Evolutionary conservation across 2,888 invertebrate species (phyloP).

Genomic region (Amblyteles armatorius): DNA sequence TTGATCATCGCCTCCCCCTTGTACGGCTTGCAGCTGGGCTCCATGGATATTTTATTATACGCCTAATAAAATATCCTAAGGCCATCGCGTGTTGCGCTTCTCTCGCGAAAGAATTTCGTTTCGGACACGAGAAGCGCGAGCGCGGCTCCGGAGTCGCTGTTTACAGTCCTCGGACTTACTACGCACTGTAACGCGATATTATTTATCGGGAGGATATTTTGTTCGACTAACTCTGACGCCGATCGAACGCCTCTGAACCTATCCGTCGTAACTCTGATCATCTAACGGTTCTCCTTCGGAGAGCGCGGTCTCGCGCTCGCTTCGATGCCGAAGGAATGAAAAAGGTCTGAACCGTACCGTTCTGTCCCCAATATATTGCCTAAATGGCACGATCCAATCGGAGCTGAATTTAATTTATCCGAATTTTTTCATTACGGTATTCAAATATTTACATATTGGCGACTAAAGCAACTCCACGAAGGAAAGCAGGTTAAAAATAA

Average conservation of each 20-base stretch:
- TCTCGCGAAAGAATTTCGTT: constrained; percentile 29
- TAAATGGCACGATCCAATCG: constrained; percentile 7
- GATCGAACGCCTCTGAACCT: background rate
- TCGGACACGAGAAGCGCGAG: constrained; percentile 36
- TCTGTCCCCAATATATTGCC: constrained; percentile 29
- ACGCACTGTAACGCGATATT: constrained; percentile 11
- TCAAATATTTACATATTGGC: background rate
- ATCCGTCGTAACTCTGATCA: constrained; percentile 18
- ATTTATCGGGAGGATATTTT: constrained; percentile 42
- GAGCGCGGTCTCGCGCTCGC: constrained; percentile 16
- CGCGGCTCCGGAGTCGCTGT: background rate
- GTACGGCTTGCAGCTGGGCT: constrained; percentile 1
- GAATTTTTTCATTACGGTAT: background rate
- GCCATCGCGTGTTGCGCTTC: constrained; percentile 40
- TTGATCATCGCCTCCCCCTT: constrained; percentile 5
- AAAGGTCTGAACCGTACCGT: background rate
- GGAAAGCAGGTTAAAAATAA: background rate
- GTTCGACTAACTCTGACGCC: background rate
- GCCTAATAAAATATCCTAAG: constrained; percentile 2
- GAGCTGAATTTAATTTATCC: background rate
- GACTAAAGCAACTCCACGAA: background rate
- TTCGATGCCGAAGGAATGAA: constrained; percentile 3
- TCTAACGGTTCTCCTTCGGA: constrained; percentile 40
- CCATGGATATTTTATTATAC: constrained; percentile 20
- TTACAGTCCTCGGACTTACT: constrained; percentile 27